A percentile compares a stretch with the other conserved stretches of the same genome.
Conservation (phyloP, 1,140 invertebrate genomes). For the Papilio dardanus region DNA sequence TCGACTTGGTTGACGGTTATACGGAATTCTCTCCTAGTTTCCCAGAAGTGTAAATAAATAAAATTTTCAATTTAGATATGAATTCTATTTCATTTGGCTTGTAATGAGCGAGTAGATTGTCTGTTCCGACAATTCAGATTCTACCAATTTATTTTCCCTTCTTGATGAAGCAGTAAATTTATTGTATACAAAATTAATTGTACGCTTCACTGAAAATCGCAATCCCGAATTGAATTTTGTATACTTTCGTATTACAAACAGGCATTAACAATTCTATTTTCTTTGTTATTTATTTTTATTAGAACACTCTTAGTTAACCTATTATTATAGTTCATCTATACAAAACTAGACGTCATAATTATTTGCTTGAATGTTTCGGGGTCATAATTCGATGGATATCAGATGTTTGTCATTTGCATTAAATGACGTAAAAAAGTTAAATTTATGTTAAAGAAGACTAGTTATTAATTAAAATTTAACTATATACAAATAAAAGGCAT, state of each 20-base stretch:
- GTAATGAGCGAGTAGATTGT: constrained; percentile 16
- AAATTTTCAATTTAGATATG: constrained; percentile 16
- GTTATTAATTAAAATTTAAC: no score
- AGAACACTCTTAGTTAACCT: no score
- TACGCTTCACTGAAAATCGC: not conserved
- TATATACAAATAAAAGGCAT: no score
- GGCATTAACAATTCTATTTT: not conserved
- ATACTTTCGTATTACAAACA: not conserved
- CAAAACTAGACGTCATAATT: no score
- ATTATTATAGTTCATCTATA: no score
- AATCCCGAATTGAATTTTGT: not conserved
- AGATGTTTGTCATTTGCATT: no score
- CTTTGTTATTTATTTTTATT: not conserved
- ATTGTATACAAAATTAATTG: constrained; percentile 25
- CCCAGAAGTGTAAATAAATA: constrained; percentile 8
- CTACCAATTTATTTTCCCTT: constrained; percentile 21
- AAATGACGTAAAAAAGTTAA: no score
- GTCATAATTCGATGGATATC: no score
- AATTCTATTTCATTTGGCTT: constrained; percentile 14
- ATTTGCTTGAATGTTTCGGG: not conserved
- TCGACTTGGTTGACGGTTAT: not conserved
- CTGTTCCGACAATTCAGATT: not conserved
- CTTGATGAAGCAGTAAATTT: constrained; percentile 19
- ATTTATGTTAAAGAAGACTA: no score
- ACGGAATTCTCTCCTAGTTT: not conserved